Base-by-base conservation (phyloP, 1,140 invertebrate genomes). In the Drosophila novamexicana region DNA sequence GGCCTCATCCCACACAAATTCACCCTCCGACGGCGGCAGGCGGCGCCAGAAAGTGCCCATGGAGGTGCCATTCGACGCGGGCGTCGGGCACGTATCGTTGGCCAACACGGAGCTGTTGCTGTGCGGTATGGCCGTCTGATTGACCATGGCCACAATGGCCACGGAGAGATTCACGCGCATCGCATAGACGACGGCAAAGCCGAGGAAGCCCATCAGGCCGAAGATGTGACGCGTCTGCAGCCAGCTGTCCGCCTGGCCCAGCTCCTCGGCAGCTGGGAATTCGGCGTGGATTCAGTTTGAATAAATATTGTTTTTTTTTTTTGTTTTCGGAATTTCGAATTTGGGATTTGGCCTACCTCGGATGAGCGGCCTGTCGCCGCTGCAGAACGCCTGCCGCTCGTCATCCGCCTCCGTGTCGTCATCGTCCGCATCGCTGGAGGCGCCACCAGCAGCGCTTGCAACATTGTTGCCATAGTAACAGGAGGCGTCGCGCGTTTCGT, bases 101-200 rank as follows among this genome's bases (percentile, higher is more conserved):
- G 47, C 73, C 32, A 89, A 12, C 2, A 94, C 93, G 34, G 93
- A 93, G 54, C 94, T 93, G 47, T 94, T 93, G 65, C 93, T 91
- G 62, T 94, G 93, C 14, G 95, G 92, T 47, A 95, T 94, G 1
- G 94, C 94, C 18, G 96, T 96, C 62, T 96, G 95, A 79, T 98
- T 98, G 2, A 96, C 95, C 98, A 99, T 99, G 6, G 97, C 97
- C 9, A 99, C 97, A 91, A 98, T 98, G 6, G 97, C 98, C 9
- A 99, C 96, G 4, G 97, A 98, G 29, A 99, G 93, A 93, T 98
- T 98, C 0, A 98, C 97, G 70, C 98, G 93, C 95, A 98, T 96
- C 0, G 97, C 96, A 92, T 98, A 98, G 1, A 98, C 96, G 79
- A 97, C 95, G 18, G 96, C 95, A 85, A 98, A 95, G 54, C 97